A percentile compares a stretch with the other conserved stretches of the same genome.
phyloP scores from a whole-genome alignment of 23 tunicate genomes.

The Styela clava region DNA sequence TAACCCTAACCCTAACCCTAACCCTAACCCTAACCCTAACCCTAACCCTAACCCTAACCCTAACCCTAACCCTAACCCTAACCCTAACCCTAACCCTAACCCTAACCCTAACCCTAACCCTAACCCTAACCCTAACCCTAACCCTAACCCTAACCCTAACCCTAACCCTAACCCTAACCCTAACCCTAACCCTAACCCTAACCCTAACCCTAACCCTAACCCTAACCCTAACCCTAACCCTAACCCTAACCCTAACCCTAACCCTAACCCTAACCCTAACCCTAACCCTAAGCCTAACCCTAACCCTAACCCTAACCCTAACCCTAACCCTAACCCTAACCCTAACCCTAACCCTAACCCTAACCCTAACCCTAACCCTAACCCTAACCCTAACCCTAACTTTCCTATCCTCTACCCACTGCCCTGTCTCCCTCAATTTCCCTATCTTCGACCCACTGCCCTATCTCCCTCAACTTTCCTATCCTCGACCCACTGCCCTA shows the following conservation, averaged over 20 bases:
- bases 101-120: conserved; percentile 44
- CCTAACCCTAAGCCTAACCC: conserved; percentile 68
- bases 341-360: conserved; percentile 45
- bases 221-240: conserved; percentile 58
- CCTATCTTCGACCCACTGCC: too few species aligned
- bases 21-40: conserved; percentile 63
- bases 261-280: conserved; percentile 66
- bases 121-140: conserved; percentile 61
- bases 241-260: conserved; percentile 61
- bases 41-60: conserved; percentile 46
- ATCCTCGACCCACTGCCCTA: too few species aligned
- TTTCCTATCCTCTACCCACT: too few species aligned
- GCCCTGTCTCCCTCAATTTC: too few species aligned
- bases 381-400: conserved; percentile 40
- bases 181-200: conserved; percentile 61
- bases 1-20: conserved; percentile 66
- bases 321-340: conserved; percentile 41
- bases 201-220: conserved; percentile 60
- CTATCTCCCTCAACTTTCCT: too few species aligned
- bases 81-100: conserved; percentile 45
- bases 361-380: conserved; percentile 38
- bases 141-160: conserved; percentile 64
- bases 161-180: conserved; percentile 60
- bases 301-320: conserved; percentile 61
- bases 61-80: conserved; percentile 44